Conservation (phyloP, 2,113 vertebrate genomes). For the Sceloporus undulatus region DNA sequence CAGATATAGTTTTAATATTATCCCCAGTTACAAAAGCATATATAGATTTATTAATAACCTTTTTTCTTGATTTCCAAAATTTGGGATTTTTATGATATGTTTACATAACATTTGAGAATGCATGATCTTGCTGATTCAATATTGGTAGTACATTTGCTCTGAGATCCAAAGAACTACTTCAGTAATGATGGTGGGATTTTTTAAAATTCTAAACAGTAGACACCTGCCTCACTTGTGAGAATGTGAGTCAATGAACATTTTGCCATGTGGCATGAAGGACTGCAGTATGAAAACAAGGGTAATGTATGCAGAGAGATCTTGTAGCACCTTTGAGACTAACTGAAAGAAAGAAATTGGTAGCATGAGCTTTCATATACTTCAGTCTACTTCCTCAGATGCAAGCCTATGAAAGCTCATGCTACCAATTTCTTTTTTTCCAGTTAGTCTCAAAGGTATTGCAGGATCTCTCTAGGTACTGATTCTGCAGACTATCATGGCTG, state of each 20-base stretch:
- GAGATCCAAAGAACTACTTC: not conserved
- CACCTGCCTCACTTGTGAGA: not conserved
- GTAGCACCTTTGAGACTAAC: no score
- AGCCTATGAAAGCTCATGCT: no score
- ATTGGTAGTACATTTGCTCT: not conserved
- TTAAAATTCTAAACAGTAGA: not conserved
- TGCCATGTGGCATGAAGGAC: not conserved
- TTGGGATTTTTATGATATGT: not conserved
- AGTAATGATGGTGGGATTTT: not conserved
- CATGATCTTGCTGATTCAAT: not conserved
- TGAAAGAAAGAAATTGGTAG: no score
- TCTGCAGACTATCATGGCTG: no score
- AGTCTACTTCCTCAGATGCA: no score
- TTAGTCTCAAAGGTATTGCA: no score
- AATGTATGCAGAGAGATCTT: no score
- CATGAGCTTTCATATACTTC: no score
- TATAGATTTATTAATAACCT: slow-evolving; percentile 15
- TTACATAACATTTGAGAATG: not conserved
- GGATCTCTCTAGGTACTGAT: no score
- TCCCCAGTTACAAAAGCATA: not conserved
- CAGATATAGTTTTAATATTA: not conserved
- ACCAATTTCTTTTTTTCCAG: no score
- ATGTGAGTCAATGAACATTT: not conserved
- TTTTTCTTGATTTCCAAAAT: slow-evolving; percentile 37
- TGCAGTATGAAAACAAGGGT: not conserved